Base-by-base conservation (phyloP, 1,140 invertebrate genomes). In the Ceratina australensis region DNA sequence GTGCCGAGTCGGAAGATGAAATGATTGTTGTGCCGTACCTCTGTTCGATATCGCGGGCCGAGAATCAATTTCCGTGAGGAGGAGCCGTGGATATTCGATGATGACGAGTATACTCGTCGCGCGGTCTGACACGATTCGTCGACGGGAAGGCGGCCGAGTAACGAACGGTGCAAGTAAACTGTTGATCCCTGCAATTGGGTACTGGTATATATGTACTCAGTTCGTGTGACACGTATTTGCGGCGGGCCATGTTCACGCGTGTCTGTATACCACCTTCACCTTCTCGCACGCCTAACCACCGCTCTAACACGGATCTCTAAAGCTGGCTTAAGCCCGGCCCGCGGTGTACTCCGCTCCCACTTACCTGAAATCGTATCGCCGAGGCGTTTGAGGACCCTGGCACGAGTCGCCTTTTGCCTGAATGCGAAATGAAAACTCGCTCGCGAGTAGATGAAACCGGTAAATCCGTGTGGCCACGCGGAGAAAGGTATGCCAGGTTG, bases 141-240 rank as follows among this genome's bases (percentile, higher is more conserved):
- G 5, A 10, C 33, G 49, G 72, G 66, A 77, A 78, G 66, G 28
- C 20, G 33, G 33, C 5, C 33, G 5, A 52, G 54, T 24, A 59
- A 42, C 54, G 65, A 69, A 64, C 65, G 33, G 33, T 83, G 59
- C 7, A 52, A 28, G 65, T 83, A 83, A 83, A 83, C 82, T 83
- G 81, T 28, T 42, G 47, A 71, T 75, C 73, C 71, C 61, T 57
- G 50, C 72, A 75, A 83, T 63, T 69, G 59, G 50, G 24, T 69
- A 54, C 47, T 68, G 50, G 7, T 82, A 83, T 83, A 83, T 83
- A 83, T 82, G 66, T 50, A 67, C 71, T 52, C 61, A 60, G 22
- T 56, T 26, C 49, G 54, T 56, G 54, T 52, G 63, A 77, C 50
- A 33, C 50, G 42, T 82, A 33, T 18, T 50, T 16, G 49, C 15